Base-by-base conservation (phyloP, 1,140 invertebrate species). In the Megalopta genalis region DNA sequence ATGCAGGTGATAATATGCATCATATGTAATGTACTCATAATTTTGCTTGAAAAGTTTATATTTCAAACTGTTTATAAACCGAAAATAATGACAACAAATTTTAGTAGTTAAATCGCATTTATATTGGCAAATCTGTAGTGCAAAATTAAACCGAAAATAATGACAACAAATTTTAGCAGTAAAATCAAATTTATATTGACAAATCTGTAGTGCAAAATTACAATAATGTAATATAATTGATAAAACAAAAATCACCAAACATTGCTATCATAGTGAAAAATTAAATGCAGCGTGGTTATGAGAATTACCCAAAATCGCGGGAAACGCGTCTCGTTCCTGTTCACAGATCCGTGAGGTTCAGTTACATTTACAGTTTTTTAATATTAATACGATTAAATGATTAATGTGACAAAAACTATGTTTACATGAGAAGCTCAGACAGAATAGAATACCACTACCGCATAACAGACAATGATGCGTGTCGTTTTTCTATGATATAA, bases 221-320 rank as follows among this genome's bases (percentile, higher is more conserved):
- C 49, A 21, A 52, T 21, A n/a, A 57, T n/a, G 8, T 0, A 8
- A 54, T n/a, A n/a, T 1, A n/a, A 73, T 37, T 21, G 3, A 59
- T 27, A 66, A 49, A 67, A 60, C 23, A 57, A 79, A 79, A 79
- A 67, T 79, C 32, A 79, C 77, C 32, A 79, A 52, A 74, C 4
- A 18, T 9, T 60, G 3, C 63, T 2, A 1, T 54, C 42, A 79
- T 79, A 79, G 77, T 79, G 77, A 57, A 74, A 79, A 79, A 66
- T 60, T 10, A 60, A 60, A 66, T 37, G 32, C 21, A 78, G 8
- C 66, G 64, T 71, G 52, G 52, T 59, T 72, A 69, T 77, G 80
- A 65, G 72, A 57, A 85, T 85, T 54, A 82, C 71, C 81, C 66
- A 72, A 86, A 86, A 83, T 86, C 85, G 85, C 85, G 85, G 85